Base-by-base conservation (phyloP, 2,888 invertebrate species). In the Nemotelus pantherinus region DNA sequence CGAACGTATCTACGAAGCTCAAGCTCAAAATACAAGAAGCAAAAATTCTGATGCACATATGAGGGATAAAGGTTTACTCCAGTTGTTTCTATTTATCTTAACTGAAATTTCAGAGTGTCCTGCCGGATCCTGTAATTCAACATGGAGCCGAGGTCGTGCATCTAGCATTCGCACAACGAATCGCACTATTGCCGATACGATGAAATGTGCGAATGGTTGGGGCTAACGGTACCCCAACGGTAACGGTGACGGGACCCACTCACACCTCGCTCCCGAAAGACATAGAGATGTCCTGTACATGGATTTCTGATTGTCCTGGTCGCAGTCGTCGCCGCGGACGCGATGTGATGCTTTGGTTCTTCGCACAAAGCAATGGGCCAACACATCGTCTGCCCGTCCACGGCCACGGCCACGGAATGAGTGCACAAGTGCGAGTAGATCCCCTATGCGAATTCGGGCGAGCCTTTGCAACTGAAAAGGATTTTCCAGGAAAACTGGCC, bases 251-350 rank as follows among this genome's bases (percentile, higher is more conserved):
- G 25, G 25, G 77, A 80, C 80, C 79, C 78, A 76, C 63, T 65
- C 80, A 77, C 78, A 78, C 76, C 68, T 77, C 79, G 65, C 55
- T 71, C 50, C 47, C 74, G 74, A 47, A 72, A 57, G 72, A 74
- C 60, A 74, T 74, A 74, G 63, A 74, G 74, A 60, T 63, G 60
- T 50, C 60, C 74, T 60, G 60, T 63, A 41, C 41, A 60, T 63
- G 63, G 60, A 74, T 60, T 70, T 70, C 70, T 70, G 70, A 70
- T 70, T 70, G 48, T 63, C 60, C 60, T 60, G 44, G 74, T 60
- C 74, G 58, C 45, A 45, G 60, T 63, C 44, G 45, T 74, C 48
- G 74, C 63, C 48, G 74, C 45, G 74, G 74, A 60, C 74, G 60
- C 63, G 74, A 60, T 74, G 60, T 60, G 47, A 50, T 60, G 25